Conservation (phyloP, 2,888 invertebrate genomes). For the Cantharis nigra region DNA sequence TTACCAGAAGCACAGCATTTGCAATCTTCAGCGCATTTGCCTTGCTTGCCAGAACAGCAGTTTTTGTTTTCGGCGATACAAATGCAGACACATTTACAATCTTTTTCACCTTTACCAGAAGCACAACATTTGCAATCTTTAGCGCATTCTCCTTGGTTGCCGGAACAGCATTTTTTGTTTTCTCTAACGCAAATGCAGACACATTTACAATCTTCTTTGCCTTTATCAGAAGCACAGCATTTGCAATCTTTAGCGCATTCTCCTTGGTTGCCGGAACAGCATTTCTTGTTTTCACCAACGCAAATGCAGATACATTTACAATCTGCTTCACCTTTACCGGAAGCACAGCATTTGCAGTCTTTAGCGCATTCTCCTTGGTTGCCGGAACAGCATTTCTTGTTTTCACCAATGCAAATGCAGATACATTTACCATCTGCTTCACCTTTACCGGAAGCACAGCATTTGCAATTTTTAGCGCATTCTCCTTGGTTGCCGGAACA, state of each 20-base stretch:
- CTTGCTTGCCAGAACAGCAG: background rate
- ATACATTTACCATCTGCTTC: background rate
- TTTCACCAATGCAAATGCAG: background rate
- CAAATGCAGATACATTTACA: background rate
- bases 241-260: background rate
- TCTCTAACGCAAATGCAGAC: background rate
- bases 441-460: background rate
- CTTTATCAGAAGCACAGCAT: background rate
- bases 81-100: background rate
- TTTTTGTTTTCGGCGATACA: background rate
- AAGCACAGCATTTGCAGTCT: conserved; percentile 1
- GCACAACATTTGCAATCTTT: background rate
- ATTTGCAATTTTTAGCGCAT: conserved; percentile 1
- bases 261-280: background rate
- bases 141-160: background rate
- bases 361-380: background rate
- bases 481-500: too few relatives aligned
- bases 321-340: background rate
- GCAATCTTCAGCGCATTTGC: background rate
- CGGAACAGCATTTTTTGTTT: background rate
- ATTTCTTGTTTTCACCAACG: background rate
- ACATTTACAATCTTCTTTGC: background rate
- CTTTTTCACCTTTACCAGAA: background rate
- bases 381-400: background rate
- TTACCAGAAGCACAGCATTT: conserved; percentile 1